Conservation (phyloP, 2,797 vertebrate genomes). For the Periparus ater region DNA sequence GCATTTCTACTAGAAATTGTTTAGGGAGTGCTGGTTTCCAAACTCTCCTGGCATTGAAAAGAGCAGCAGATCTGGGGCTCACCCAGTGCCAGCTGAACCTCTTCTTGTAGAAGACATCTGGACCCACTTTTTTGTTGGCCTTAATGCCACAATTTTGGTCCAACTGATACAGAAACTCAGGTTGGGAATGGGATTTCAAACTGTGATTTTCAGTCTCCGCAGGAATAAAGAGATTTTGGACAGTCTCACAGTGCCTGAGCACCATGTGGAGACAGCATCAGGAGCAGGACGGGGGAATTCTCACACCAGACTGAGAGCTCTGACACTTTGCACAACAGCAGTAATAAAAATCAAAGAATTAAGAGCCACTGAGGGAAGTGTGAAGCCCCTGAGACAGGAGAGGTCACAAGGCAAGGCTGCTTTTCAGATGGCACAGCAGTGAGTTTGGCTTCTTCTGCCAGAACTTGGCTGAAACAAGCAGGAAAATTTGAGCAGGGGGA, state of each 20-base stretch:
- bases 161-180: not conserved
- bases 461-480: not conserved
- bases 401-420: not conserved
- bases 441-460: not conserved
- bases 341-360: not conserved
- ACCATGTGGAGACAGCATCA: not conserved
- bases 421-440: not conserved
- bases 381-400: not conserved
- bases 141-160: not conserved
- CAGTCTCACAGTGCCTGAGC: not conserved
- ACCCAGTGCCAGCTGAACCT: not conserved
- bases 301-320: not conserved
- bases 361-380: not conserved
- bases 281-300: not conserved
- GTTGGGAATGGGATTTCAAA: not conserved
- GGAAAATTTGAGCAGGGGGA: not conserved
- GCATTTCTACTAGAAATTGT: not conserved
- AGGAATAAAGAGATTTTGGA: not conserved
- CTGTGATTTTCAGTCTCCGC: not conserved
- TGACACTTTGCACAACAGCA: not conserved
- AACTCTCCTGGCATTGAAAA: not conserved
- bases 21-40: not conserved
- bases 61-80: not conserved
- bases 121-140: not conserved
- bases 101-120: not conserved